Percentiles rank a stretch among this genome's conserved stretches.
Conservation (phyloP, 1,140 invertebrate species). For the Trinorchestia longiramus region DNA sequence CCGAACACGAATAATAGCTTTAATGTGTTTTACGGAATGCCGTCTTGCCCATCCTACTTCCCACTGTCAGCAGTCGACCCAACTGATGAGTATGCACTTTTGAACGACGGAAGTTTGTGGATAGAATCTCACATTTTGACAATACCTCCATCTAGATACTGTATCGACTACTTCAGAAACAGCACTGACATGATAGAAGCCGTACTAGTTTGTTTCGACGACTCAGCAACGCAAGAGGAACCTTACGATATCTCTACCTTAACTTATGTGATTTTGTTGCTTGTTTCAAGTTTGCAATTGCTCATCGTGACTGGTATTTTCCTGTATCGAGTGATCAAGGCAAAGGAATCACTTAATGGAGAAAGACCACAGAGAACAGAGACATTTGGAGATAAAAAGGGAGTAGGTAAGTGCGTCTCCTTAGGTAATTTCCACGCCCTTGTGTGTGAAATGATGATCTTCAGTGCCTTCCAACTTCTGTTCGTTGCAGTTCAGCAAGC, state of each 20-base stretch:
- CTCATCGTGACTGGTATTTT: conserved; percentile 12
- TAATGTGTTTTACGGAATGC: neutral
- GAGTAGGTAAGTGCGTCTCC: neutral
- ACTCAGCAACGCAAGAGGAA: neutral
- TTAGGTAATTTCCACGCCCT: neutral
- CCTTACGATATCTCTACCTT: neutral
- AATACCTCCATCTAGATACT: neutral
- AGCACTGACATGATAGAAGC: neutral
- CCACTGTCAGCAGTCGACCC: neutral
- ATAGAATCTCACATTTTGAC: neutral
- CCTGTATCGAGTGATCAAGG: neutral
- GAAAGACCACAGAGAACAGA: neutral
- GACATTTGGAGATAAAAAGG: neutral
- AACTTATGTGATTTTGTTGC: neutral
- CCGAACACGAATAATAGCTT: neutral
- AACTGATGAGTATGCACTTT: neutral
- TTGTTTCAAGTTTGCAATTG: conserved; percentile 6
- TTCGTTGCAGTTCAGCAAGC: neutral
- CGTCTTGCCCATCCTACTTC: conserved; percentile 12
- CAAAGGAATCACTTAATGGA: neutral
- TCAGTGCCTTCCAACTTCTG: neutral
- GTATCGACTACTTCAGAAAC: conserved; percentile 33
- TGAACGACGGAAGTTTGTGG: neutral
- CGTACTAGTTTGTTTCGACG: neutral
- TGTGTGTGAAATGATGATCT: conserved; percentile 20